Conservation (phyloP, 2,797 vertebrate genomes). For the Cryptoprocta ferox region DNA sequence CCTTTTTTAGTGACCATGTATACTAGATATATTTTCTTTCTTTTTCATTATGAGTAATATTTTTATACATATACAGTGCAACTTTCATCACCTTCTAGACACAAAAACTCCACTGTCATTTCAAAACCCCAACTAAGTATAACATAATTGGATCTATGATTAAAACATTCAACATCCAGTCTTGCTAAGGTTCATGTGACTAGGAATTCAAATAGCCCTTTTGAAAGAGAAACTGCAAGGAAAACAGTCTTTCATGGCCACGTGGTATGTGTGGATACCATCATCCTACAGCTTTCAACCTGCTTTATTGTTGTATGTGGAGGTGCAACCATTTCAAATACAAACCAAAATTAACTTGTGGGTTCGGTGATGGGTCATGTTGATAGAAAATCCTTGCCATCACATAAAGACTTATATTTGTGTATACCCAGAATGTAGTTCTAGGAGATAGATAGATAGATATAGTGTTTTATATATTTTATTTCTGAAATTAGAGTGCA, state of each 20-base stretch:
- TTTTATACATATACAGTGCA: neutral
- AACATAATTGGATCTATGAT: neutral
- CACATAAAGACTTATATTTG: neutral
- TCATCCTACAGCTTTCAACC: neutral
- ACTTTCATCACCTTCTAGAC: neutral
- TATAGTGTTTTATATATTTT: conserved; percentile 8
- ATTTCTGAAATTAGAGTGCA: neutral
- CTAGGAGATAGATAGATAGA: neutral
- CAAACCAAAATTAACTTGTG: neutral
- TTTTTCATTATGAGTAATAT: neutral
- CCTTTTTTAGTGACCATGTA: neutral
- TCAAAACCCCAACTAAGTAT: neutral
- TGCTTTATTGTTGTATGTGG: neutral
- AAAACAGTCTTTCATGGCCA: neutral
- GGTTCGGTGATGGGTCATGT: neutral
- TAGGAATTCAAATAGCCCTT: neutral
- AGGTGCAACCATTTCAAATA: neutral
- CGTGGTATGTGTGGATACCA: neutral
- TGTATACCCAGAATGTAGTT: neutral
- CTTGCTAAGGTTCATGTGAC: neutral
- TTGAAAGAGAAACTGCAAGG: neutral
- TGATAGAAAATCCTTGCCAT: neutral
- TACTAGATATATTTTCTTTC: neutral
- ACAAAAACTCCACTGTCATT: neutral
- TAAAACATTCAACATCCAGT: neutral